Conservation (phyloP, 2,888 invertebrate species). For the Gryllus longicercus region DNA sequence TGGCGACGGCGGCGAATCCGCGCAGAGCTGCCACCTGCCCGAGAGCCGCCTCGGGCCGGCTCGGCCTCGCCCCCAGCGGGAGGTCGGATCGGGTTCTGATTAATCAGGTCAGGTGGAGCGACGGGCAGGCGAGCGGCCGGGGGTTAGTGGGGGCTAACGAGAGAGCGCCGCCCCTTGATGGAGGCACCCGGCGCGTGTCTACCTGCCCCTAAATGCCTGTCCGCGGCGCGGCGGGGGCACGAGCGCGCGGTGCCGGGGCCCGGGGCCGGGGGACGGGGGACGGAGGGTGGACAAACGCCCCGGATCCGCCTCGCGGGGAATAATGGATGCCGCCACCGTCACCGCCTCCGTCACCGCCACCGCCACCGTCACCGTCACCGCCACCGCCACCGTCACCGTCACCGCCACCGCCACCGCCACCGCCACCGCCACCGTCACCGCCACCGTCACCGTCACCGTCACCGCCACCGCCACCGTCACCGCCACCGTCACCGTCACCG, state of each 20-base stretch:
- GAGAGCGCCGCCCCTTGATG: background rate
- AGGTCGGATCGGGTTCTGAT: slow-evolving; percentile 8
- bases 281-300: too few species aligned
- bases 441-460: too few species aligned
- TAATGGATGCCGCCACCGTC: too few species aligned
- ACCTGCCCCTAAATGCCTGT: slow-evolving; percentile 17
- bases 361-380: too few species aligned
- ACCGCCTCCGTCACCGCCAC: too few species aligned
- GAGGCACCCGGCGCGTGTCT: background rate
- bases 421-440: fast-evolving
- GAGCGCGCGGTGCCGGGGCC: background rate
- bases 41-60: background rate
- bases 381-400: too few species aligned
- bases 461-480: too few species aligned
- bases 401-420: too few species aligned
- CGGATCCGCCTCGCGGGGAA: too few species aligned
- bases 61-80: background rate
- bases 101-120: slow-evolving; percentile 17
- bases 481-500: too few species aligned
- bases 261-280: background rate
- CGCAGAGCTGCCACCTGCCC: background rate
- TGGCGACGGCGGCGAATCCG: background rate
- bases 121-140: background rate
- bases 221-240: background rate
- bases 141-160: slow-evolving; percentile 4